Evolutionary conservation across 1,140 invertebrate genomes (phyloP).

Genomic region (Drosophila nigrodunni): DNA sequence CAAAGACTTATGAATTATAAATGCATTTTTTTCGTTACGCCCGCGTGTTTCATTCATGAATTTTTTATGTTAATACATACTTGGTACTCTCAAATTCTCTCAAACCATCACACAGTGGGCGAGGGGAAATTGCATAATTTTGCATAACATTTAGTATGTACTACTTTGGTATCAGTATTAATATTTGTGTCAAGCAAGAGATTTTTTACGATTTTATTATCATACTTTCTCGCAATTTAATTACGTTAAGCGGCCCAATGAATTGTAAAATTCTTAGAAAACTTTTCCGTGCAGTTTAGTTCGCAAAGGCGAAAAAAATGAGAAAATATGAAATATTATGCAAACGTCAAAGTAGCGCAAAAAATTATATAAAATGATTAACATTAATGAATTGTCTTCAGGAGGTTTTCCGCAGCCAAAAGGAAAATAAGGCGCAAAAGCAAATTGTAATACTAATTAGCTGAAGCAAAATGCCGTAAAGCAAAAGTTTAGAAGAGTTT

Average conservation of each 20-base stretch:
- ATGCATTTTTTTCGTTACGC: conserved; percentile 38
- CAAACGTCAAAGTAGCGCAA: conserved; percentile 45
- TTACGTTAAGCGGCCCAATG: conserved; percentile 81
- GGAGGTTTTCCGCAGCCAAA: conserved; percentile 32
- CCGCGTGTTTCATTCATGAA: conserved; percentile 57
- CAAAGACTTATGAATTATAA: conserved; percentile 53
- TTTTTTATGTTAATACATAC: conserved; percentile 64
- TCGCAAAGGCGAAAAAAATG: conserved; percentile 22
- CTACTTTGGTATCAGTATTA: not conserved
- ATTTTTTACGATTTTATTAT: conserved; percentile 61
- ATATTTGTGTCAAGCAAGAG: conserved; percentile 12
- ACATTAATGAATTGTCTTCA: conserved; percentile 78
- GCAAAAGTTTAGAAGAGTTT: conserved; percentile 68
- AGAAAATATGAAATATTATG: conserved; percentile 60
- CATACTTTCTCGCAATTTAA: conserved; percentile 71
- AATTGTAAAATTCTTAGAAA: conserved; percentile 72
- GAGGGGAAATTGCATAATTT: conserved; percentile 55
- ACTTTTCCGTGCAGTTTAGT: conserved; percentile 45
- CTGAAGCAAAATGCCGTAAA: conserved; percentile 58
- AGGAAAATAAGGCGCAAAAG: conserved; percentile 58
- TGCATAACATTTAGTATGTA: conserved; percentile 36
- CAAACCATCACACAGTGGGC: conserved; percentile 5
- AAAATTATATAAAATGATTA: conserved; percentile 79
- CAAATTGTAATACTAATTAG: conserved; percentile 84
- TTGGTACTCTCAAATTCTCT: conserved; percentile 12